These are phyloP conservation scores for Chitala chitala DNA, from an alignment of 2,113 vertebrate genomes.

Conservation along the genomic window DNA sequence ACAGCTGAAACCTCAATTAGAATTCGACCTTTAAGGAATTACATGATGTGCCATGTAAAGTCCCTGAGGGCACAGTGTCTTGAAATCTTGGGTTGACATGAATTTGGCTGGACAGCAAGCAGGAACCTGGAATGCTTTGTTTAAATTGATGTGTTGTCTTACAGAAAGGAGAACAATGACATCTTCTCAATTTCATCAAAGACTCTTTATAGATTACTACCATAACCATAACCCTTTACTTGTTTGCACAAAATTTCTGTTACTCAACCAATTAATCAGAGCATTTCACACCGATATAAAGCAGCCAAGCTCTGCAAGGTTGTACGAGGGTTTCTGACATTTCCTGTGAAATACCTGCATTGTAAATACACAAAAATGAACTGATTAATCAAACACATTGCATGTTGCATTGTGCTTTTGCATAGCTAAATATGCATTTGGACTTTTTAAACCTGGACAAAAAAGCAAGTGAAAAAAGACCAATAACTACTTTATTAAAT, in stretches of 20 bases:
- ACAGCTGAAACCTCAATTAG: slow-evolving; percentile 54
- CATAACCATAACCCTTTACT: not conserved
- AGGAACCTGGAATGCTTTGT: not conserved
- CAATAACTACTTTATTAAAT: no score
- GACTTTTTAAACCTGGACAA: no score
- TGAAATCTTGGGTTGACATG: slow-evolving; percentile 31
- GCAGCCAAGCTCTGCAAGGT: no score
- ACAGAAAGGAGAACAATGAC: not conserved
- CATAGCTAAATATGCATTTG: no score
- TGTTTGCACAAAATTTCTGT: not conserved
- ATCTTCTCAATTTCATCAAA: not conserved
- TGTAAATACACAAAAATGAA: no score
- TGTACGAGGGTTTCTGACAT: no score
- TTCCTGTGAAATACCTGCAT: no score
- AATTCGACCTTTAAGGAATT: slow-evolving; percentile 38
- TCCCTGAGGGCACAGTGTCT: slow-evolving; percentile 39
- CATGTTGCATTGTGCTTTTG: no score
- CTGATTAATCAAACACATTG: no score
- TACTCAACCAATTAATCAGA: not conserved
- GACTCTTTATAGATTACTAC: not conserved
- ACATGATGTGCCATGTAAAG: slow-evolving; percentile 38
- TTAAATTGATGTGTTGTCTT: not conserved
- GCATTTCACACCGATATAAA: no score
- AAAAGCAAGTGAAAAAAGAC: no score
- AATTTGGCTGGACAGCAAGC: slow-evolving; percentile 1